Base-by-base conservation (phyloP, 2,888 invertebrate species). In the Siphonodentalium dalli region DNA sequence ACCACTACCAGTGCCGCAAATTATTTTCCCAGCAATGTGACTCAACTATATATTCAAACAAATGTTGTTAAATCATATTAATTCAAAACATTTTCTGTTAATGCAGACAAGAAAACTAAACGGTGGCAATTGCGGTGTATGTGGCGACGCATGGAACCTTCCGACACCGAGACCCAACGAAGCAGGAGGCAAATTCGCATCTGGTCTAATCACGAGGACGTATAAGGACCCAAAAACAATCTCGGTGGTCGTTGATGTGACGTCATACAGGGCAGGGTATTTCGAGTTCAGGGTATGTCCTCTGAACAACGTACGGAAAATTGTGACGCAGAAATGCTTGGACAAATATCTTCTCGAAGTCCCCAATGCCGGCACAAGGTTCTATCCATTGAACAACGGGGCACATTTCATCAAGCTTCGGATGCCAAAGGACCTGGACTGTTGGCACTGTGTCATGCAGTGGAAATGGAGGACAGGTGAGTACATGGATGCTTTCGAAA, bases 391-490 rank as follows among this genome's bases (percentile, higher is more conserved):
- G 3, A 28, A 33, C 3, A 39, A 52, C 8, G 46, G 50, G 6
- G 34, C 48, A 9, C 55, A 61, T 15, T 40, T 55, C 21, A 38
- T 63, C 13, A 31, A 43, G 3, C 34, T 63, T 11, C 48, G 58
- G 28, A 58, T 63, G 27, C 65, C 65, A 18, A 35, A 47, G 9
- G 54, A 49, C 4, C 27, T 65, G 8, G 54, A 53, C 26, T 65
- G 65, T 34, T 47, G 48, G 1, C 63, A 63, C 38, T 63, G 65
- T 53, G 65, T 65, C 3, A 47, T 65, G n/a, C 63, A 57, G 26
- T 65, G 65, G 65, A 52, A 59, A 21, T 63, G 65, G 65, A 50
- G 54, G 3, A 63, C 63, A 38, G 56, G 65, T 65, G 54, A 33
- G 48, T 58, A 33, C 27, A 44, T 13, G n/a, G n/a, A n/a, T n/a